Evolutionary conservation across 2,888 invertebrate species (phyloP).

Genomic region (Itoplectis maculator): DNA sequence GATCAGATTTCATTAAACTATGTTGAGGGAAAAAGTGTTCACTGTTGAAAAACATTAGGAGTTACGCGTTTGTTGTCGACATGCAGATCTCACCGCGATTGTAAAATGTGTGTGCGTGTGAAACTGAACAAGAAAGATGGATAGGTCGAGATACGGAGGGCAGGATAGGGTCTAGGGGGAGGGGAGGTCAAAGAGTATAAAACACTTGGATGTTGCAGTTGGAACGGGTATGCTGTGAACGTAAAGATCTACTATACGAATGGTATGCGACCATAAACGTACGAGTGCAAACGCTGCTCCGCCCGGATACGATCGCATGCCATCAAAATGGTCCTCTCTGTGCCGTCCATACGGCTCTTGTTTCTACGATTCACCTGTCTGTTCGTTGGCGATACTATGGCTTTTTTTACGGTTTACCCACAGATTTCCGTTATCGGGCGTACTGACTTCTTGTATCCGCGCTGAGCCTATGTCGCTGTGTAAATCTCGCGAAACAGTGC

Average conservation of each 20-base stretch:
- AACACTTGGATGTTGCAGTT: conserved; percentile 61
- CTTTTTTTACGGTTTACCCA: conserved; percentile 41
- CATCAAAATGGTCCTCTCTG: conserved; percentile 51
- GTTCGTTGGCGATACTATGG: conserved; percentile 39
- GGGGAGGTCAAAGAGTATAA: conserved; percentile 65
- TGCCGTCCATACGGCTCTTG: not conserved
- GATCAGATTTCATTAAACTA: too few species aligned
- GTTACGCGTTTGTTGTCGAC: too few species aligned
- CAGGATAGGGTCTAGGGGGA: not conserved
- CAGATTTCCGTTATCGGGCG: conserved; percentile 35
- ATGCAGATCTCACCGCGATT: too few species aligned
- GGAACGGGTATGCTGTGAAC: conserved; percentile 64
- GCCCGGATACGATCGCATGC: conserved; percentile 53
- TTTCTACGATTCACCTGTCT: conserved; percentile 52
- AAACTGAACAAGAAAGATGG: too few species aligned
- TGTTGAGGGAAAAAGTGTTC: too few species aligned
- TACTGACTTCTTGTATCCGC: conserved; percentile 44
- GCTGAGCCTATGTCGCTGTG: conserved; percentile 11
- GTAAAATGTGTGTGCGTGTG: too few species aligned
- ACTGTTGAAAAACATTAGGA: too few species aligned
- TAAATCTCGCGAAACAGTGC: conserved; percentile 42
- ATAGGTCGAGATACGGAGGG: conserved; percentile 22
- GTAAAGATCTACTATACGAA: conserved; percentile 71
- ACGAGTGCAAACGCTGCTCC: conserved; percentile 31
- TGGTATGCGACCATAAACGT: conserved; percentile 62